Conservation (phyloP, 2,888 invertebrate species). For the Serripes groenlandicus region DNA sequence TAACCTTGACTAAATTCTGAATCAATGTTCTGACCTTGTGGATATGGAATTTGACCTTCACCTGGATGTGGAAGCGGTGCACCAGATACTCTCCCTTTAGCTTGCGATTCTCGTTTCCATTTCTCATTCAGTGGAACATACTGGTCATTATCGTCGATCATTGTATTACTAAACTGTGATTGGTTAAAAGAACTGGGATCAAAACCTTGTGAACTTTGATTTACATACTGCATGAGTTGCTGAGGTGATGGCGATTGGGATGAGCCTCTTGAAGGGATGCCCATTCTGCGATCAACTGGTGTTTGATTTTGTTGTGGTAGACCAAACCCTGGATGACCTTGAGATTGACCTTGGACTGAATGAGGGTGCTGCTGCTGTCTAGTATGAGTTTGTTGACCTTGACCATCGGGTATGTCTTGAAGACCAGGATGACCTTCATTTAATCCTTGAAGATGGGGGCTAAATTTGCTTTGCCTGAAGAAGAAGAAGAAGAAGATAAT, state of each 20-base stretch:
- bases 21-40: conserved; percentile 17
- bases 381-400: not conserved
- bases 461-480: conserved; percentile 15
- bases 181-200: no score
- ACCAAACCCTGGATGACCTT: conserved; percentile 23
- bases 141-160: conserved; percentile 22
- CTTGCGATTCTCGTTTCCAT: conserved; percentile 54
- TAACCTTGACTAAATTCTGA: not conserved
- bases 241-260: conserved; percentile 16
- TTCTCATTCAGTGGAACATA: conserved; percentile 64
- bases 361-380: not conserved
- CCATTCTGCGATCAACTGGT: conserved; percentile 1
- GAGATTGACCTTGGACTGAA: no score
- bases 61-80: not conserved
- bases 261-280: not conserved
- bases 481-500: no score
- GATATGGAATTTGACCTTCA: conserved; percentile 21
- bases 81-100: not conserved
- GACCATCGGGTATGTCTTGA: conserved; percentile 1
- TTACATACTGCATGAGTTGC: not conserved
- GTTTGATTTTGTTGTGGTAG: conserved; percentile 16
- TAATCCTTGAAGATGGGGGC: not conserved
- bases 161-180: no score
- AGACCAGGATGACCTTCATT: conserved; percentile 16
- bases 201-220: no score